phyloP scores from a whole-genome alignment of 2,797 vertebrate species.

The Pangasius djambal region DNA sequence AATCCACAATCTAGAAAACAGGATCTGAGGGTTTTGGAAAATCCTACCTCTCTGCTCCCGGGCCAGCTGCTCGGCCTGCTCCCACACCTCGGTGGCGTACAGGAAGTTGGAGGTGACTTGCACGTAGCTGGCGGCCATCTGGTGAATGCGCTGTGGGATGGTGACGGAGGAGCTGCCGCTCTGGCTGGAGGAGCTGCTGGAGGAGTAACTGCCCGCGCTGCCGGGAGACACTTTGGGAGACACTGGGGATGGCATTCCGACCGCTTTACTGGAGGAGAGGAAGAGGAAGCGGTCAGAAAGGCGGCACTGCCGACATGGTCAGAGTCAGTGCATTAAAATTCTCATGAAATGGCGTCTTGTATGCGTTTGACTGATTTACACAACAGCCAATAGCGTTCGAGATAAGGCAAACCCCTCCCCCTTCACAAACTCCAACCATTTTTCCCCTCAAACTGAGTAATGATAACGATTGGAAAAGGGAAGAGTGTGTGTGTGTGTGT shows the following conservation, averaged over 20 bases:
- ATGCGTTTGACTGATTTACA: background rate
- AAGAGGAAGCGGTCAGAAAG: background rate
- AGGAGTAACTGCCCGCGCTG: constrained; percentile 88
- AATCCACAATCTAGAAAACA: background rate
- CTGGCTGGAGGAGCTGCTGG: constrained; percentile 86
- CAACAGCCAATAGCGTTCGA: background rate
- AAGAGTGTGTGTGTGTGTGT: background rate
- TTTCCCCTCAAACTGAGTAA: background rate
- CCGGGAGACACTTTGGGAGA: constrained; percentile 97
- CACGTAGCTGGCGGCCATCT: constrained; percentile 99
- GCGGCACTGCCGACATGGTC: background rate
- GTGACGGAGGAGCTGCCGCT: constrained; percentile 91
- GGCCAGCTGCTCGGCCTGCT: constrained; percentile 96
- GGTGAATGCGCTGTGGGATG: constrained; percentile 98
- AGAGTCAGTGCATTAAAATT: background rate
- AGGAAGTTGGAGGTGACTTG: constrained; percentile 99
- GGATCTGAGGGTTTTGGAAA: background rate
- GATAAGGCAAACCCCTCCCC: background rate
- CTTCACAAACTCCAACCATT: background rate
- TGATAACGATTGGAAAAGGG: background rate
- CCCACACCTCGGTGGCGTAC: constrained; percentile 97
- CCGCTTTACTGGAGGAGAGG: constrained; percentile 84
- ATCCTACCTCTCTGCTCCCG: constrained; percentile 92
- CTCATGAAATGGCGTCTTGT: background rate
- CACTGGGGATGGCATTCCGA: constrained; percentile 94